These are phyloP conservation scores for Cherax quadricarinatus DNA, from an alignment of 1,140 invertebrate genomes.

Conservation along the genomic window DNA sequence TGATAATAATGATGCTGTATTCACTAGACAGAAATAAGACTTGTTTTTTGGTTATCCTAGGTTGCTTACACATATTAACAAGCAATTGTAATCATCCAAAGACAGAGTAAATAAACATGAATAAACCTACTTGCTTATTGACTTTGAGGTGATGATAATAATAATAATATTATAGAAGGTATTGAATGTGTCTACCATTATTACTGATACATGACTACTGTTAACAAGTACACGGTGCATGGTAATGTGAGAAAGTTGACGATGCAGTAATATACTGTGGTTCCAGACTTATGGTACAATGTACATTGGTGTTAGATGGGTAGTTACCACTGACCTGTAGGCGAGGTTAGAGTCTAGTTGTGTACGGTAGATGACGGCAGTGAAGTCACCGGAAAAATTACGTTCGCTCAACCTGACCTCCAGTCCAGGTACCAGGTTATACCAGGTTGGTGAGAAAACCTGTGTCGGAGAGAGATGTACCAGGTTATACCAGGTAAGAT, in stretches of 20 bases:
- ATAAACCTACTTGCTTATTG: too few relatives aligned
- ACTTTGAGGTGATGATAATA: too few relatives aligned
- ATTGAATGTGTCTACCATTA: too few relatives aligned
- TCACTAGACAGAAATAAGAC: too few relatives aligned
- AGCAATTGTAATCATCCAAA: too few relatives aligned
- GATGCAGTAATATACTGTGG: neutral
- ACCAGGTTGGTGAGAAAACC: constrained; percentile 74
- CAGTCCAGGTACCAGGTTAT: constrained; percentile 73
- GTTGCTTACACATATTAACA: too few relatives aligned
- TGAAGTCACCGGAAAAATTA: constrained; percentile 76
- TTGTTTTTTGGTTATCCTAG: too few relatives aligned
- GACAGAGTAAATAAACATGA: too few relatives aligned
- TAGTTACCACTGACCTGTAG: constrained; percentile 36
- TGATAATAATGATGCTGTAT: too few relatives aligned
- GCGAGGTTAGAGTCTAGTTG: constrained; percentile 75
- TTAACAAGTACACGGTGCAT: neutral
- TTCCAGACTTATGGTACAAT: neutral
- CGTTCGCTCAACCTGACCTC: constrained; percentile 74
- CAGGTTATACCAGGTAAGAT: too few relatives aligned
- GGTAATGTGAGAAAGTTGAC: neutral
- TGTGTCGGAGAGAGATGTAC: neutral
- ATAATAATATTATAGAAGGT: too few relatives aligned
- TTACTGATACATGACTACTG: neutral
- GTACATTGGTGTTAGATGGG: neutral
- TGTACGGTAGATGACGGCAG: constrained; percentile 75